Evolutionary conservation across 1,140 invertebrate genomes (phyloP).

Genomic region (Zelostemma sp.): DNA sequence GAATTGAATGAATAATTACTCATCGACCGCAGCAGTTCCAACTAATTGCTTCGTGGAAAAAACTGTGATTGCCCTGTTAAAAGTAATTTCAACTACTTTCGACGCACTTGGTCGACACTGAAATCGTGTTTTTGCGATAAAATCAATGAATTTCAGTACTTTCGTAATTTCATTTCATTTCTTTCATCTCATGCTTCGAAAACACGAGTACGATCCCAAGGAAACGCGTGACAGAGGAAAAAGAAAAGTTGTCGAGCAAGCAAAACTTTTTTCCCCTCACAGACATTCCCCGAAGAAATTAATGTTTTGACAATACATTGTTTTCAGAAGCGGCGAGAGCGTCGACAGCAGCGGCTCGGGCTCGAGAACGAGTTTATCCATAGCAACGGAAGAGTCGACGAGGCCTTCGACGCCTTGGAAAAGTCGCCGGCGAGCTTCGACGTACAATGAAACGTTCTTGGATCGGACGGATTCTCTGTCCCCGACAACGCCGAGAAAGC

Average conservation of each 20-base stretch:
- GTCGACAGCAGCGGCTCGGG: constrained; percentile 51
- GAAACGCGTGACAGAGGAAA: background rate
- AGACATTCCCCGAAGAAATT: background rate
- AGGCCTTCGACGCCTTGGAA: constrained; percentile 49
- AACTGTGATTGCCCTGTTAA: background rate
- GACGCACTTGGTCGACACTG: background rate
- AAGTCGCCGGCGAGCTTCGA: constrained; percentile 69
- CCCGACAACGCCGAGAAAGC: constrained; percentile 59
- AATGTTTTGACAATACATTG: background rate
- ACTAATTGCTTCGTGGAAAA: background rate
- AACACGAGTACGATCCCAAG: background rate
- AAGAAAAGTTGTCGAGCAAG: background rate
- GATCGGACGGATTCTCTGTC: constrained; percentile 55
- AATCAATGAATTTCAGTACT: background rate
- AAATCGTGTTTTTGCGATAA: background rate
- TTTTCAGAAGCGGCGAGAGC: constrained; percentile 49
- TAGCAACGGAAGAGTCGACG: constrained; percentile 35
- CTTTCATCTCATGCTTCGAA: background rate
- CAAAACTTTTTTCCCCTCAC: background rate
- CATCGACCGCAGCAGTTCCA: background rate
- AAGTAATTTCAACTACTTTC: background rate
- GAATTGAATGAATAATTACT: constrained; percentile 2
- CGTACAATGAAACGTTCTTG: constrained; percentile 68
- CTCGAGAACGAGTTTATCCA: constrained; percentile 52
- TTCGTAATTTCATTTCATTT: background rate